Percentiles rank a stretch among this genome's conserved stretches.
phyloP scores from a whole-genome alignment of 2,797 vertebrate genomes.

The Scolopax rusticola region DNA sequence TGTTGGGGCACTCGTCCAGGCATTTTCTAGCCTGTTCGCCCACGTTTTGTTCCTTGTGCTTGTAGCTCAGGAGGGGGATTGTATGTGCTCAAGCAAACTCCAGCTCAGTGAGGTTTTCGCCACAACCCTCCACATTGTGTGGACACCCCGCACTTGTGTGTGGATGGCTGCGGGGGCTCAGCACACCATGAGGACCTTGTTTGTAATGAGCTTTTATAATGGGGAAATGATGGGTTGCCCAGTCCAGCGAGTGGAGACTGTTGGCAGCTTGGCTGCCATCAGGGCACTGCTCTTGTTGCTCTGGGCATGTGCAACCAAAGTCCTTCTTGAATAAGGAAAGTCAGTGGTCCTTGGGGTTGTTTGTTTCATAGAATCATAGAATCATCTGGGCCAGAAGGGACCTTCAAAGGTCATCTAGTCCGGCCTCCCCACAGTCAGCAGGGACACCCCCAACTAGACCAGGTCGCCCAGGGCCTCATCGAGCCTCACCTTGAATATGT shows the following conservation, averaged over 20 bases:
- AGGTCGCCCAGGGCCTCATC: too few relatives aligned
- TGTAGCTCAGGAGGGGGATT: not conserved
- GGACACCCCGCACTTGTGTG: not conserved
- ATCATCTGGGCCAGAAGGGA: too few relatives aligned
- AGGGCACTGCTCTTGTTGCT: not conserved
- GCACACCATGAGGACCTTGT: not conserved
- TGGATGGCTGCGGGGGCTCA: not conserved
- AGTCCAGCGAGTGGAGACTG: accelerated
- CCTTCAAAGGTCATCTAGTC: too few relatives aligned
- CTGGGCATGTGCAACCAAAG: not conserved
- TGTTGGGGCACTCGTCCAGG: not conserved
- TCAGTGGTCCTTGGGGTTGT: not conserved
- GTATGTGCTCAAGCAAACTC: not conserved
- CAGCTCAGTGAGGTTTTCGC: not conserved
- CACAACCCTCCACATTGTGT: not conserved
- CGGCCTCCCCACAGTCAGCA: too few relatives aligned
- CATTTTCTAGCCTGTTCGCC: not conserved
- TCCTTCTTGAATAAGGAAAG: not conserved
- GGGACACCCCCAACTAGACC: too few relatives aligned
- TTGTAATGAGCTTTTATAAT: not conserved
- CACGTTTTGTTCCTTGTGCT: not conserved
- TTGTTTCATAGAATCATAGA: not conserved
- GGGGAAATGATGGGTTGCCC: not conserved
- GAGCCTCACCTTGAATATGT: too few relatives aligned
- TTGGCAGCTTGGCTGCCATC: not conserved